Conservation (phyloP, 2,888 invertebrate species). For the Busseola fusca region DNA sequence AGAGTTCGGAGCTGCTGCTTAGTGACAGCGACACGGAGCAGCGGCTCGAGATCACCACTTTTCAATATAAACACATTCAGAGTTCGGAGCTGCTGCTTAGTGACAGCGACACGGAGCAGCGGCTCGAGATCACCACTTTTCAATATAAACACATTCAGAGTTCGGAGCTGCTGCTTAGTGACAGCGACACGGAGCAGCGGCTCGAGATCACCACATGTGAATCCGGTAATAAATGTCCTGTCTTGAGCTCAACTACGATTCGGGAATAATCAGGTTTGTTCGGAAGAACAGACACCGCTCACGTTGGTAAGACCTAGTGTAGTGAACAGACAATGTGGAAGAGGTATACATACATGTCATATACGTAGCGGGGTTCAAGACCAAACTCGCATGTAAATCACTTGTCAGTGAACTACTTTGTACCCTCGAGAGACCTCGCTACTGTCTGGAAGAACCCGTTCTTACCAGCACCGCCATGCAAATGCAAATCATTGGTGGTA, state of each 20-base stretch:
- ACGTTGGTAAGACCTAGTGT: constrained; percentile 1
- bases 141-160: background rate
- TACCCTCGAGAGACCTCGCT: background rate
- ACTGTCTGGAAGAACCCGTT: background rate
- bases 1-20: background rate
- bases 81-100: background rate
- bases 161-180: background rate
- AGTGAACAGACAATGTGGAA: constrained; percentile 16
- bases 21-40: background rate
- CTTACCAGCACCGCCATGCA: background rate
- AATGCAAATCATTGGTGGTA: background rate
- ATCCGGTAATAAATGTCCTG: constrained; percentile 20
- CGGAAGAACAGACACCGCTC: constrained; percentile 21
- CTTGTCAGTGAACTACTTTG: background rate
- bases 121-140: background rate
- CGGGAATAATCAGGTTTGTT: constrained; percentile 30
- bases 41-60: background rate
- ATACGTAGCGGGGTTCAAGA: background rate
- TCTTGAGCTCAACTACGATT: constrained; percentile 8
- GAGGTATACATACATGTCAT: background rate
- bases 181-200: background rate
- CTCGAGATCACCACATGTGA: background rate
- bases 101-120: background rate
- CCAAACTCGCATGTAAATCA: background rate
- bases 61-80: background rate